phyloP scores from a whole-genome alignment of 2,797 vertebrate species.

The Premnoplex brunnescens region DNA sequence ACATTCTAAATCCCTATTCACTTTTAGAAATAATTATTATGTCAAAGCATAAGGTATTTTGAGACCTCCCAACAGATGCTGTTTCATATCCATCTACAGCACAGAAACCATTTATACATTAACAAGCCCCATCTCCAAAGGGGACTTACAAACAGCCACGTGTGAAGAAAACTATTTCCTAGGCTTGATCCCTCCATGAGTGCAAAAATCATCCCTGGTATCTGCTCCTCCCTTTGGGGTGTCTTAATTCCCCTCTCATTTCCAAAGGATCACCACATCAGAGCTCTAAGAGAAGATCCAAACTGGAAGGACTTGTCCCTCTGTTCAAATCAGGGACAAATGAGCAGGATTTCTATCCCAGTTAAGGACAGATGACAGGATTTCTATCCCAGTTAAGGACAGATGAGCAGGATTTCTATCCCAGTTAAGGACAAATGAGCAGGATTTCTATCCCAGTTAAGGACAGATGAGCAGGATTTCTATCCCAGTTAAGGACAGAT shows the following conservation, averaged over 20 bases:
- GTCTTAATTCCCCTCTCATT: neutral
- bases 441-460: too few species aligned
- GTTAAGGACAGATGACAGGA: neutral
- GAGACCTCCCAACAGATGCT: conserved; percentile 39
- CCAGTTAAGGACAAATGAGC: too few species aligned
- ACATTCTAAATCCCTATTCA: neutral
- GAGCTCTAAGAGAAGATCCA: neutral
- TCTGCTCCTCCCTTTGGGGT: neutral
- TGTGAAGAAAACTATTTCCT: conserved; percentile 53
- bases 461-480: neutral
- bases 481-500: neutral
- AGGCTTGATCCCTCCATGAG: conserved; percentile 33
- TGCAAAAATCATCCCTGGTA: neutral
- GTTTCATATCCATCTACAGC: conserved; percentile 21
- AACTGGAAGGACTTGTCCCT: neutral
- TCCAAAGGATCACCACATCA: neutral
- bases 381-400: too few species aligned
- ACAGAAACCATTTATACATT: conserved; percentile 33
- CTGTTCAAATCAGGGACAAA: neutral
- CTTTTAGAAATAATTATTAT: conserved; percentile 34
- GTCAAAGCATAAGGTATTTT: conserved; percentile 37
- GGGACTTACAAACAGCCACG: neutral
- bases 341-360: neutral
- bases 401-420: neutral
- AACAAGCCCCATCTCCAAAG: neutral